A percentile compares a stretch with the other conserved stretches of the same genome.
These are phyloP conservation scores for Ctenoplectra terminalis DNA, from an alignment of 1,140 invertebrate genomes.

Conservation along the genomic window DNA sequence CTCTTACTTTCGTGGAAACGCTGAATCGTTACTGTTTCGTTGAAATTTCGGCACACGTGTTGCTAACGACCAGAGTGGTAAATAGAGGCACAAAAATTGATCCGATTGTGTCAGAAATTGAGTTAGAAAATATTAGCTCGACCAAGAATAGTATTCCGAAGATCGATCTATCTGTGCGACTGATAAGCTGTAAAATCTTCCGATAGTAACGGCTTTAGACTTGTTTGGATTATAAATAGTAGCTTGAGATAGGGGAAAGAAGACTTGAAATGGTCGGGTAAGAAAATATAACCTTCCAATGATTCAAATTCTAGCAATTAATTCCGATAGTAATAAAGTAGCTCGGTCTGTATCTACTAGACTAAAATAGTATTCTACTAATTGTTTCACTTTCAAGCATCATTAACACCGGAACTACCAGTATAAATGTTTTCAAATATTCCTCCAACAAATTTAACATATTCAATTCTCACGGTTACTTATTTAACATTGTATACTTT, in stretches of 20 bases:
- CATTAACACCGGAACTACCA: too few species aligned
- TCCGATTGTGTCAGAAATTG: not conserved
- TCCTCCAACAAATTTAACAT: too few species aligned
- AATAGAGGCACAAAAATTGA: not conserved
- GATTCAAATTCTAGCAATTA: not conserved
- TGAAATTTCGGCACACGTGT: not conserved
- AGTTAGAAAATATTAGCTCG: too few species aligned
- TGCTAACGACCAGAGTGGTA: not conserved
- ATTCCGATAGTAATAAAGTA: not conserved
- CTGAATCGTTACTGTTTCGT: not conserved
- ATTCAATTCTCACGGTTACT: too few species aligned
- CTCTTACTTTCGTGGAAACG: not conserved
- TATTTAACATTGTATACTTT: too few species aligned
- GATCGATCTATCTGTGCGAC: too few species aligned
- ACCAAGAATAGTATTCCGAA: too few species aligned
- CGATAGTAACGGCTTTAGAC: not conserved
- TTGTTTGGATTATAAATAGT: not conserved
- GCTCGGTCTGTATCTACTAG: fast-evolving
- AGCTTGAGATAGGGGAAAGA: not conserved
- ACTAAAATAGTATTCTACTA: not conserved
- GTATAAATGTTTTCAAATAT: too few species aligned
- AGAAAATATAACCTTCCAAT: too few species aligned
- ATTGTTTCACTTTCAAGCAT: too few species aligned
- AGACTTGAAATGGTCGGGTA: too few species aligned
- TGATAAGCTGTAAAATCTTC: too few species aligned